Percentiles rank a stretch among this genome's conserved stretches.
phyloP scores from a whole-genome alignment of 2,797 vertebrate genomes.

The Bryconaethiops microstoma region DNA sequence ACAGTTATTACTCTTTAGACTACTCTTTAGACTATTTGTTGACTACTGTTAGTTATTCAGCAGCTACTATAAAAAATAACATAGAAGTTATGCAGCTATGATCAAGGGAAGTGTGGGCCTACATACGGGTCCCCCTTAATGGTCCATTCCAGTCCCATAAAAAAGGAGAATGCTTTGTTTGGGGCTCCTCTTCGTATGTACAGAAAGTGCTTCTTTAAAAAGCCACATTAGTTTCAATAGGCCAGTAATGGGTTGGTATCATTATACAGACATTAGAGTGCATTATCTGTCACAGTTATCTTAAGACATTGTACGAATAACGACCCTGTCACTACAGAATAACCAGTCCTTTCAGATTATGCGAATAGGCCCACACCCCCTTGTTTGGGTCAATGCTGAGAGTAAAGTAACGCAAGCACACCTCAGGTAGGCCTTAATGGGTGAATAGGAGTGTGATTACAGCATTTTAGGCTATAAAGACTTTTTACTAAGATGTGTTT shows the following conservation, averaged over 20 bases:
- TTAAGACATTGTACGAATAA: slow-evolving; percentile 58
- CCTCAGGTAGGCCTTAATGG: slow-evolving; percentile 41
- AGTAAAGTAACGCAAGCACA: slow-evolving; percentile 52
- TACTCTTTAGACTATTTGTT: too few relatives aligned
- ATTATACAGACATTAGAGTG: slow-evolving; percentile 55
- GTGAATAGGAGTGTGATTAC: slow-evolving; percentile 9
- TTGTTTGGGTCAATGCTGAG: slow-evolving; percentile 32
- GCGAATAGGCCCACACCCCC: slow-evolving; percentile 52
- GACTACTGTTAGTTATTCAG: neutral
- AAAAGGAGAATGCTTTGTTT: slow-evolving; percentile 35
- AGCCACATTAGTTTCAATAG: slow-evolving; percentile 52
- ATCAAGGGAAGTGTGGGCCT: neutral
- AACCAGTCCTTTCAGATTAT: slow-evolving; percentile 54
- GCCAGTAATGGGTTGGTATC: slow-evolving; percentile 48
- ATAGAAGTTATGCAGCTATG: neutral
- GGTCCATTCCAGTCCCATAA: slow-evolving; percentile 30
- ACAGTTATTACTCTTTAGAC: neutral
- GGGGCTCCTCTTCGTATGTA: slow-evolving; percentile 41
- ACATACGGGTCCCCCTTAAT: slow-evolving; percentile 2
- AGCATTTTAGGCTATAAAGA: neutral
- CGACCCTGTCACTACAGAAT: slow-evolving; percentile 48
- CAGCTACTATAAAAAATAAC: neutral
- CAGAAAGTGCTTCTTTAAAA: slow-evolving; percentile 39
- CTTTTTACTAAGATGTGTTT: neutral
- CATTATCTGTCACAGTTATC: slow-evolving; percentile 56